Evolutionary conservation across 2,113 vertebrate species (phyloP).

Genomic region (Machaerirhynchus nigripectus): DNA sequence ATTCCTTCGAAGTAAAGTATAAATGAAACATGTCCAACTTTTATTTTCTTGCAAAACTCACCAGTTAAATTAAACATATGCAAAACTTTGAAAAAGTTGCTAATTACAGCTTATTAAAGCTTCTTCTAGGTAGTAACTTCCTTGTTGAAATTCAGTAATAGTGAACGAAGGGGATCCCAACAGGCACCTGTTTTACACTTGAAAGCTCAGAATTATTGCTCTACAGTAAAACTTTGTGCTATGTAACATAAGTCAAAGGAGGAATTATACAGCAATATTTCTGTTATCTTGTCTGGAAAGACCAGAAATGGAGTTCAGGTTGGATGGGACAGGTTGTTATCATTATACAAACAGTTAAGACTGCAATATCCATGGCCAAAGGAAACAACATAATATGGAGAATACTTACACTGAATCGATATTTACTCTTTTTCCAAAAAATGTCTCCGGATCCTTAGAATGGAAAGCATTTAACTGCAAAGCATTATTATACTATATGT

Average conservation of each 20-base stretch:
- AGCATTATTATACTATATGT: background rate
- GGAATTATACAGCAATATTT: background rate
- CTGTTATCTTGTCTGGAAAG: background rate
- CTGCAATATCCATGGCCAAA: background rate
- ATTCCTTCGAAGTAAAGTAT: background rate
- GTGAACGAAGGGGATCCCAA: background rate
- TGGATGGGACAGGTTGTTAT: background rate
- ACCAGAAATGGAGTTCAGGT: background rate
- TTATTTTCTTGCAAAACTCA: background rate
- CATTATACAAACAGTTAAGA: background rate
- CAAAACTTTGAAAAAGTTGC: conserved; percentile 16
- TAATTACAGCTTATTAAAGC: conserved; percentile 29
- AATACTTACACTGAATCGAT: background rate
- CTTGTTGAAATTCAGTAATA: conserved; percentile 24
- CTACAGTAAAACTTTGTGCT: background rate
- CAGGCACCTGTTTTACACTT: conserved; percentile 37
- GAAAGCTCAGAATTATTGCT: conserved; percentile 16
- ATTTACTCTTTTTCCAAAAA: background rate
- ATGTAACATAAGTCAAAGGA: background rate
- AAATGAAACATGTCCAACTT: background rate
- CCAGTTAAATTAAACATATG: background rate
- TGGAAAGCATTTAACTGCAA: background rate
- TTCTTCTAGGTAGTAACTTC: conserved; percentile 2
- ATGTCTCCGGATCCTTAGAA: background rate
- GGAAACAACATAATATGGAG: background rate